Conservation (phyloP, 2,113 vertebrate species). For the Globicephala melas region DNA sequence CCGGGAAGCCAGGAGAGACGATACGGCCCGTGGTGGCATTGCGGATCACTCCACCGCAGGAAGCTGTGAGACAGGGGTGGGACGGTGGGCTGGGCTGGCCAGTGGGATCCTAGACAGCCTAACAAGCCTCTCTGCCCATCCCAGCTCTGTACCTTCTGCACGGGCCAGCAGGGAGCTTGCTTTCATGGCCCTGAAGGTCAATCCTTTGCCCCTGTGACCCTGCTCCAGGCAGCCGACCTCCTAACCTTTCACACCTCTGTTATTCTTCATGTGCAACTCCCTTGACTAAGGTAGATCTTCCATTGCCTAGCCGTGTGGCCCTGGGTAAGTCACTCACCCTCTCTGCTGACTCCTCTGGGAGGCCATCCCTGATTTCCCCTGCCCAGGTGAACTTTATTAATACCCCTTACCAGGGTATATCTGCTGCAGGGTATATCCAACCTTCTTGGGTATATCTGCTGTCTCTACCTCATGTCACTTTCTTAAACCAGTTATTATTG, state of each 20-base stretch:
- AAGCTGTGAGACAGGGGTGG: conserved; percentile 81
- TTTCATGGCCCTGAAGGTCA: background rate
- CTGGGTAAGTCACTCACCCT: background rate
- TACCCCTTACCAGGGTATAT: background rate
- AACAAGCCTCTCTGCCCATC: background rate
- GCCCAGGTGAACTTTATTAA: background rate
- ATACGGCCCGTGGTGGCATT: conserved; percentile 94
- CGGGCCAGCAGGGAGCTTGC: background rate
- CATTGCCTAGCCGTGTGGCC: background rate
- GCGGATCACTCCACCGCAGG: conserved; percentile 92
- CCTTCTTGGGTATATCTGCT: background rate
- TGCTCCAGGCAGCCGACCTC: background rate
- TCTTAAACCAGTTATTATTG: background rate
- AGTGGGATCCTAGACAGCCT: background rate
- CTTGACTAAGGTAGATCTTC: background rate
- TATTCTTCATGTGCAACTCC: background rate
- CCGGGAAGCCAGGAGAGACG: conserved; percentile 93
- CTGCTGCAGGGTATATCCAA: background rate
- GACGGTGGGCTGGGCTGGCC: background rate
- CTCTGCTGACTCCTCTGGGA: background rate
- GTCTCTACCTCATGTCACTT: background rate
- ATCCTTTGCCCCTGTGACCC: background rate
- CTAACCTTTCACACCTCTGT: background rate
- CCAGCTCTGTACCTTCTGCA: background rate
- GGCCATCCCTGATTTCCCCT: background rate